Base-by-base conservation (phyloP, 2,888 invertebrate species). In the Xylota segnis region DNA sequence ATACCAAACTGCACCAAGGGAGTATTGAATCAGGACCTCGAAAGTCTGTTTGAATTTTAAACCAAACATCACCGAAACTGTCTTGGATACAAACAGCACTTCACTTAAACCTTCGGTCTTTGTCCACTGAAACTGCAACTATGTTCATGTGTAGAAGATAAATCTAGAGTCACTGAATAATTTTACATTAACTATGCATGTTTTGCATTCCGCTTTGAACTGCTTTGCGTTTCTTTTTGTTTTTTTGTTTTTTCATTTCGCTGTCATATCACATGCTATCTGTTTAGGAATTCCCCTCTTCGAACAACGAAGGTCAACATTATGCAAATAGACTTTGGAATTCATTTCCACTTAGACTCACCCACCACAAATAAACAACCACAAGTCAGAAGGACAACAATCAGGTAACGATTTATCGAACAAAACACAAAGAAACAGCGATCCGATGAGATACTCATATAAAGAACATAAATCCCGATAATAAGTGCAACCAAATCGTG, bases 311-410 rank as follows among this genome's bases (percentile, higher is more conserved):
- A 82, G 82, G 82, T 63, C 82, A 76, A 70, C 70, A 18, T 68
- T 70, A 82, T 82, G 76, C 82, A 82, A 82, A 82, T 70, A 45
- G 59, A 10, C 47, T 50, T 74, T 58, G 58, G 65, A 66, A 79
- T 74, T 74, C 75, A 61, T 59, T 75, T 81, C 61, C 76, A 70
- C 68, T 70, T 70, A 56, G 52, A 66, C 40, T 47, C 65, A 63
- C 76, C 70, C 70, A 76, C 43, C 47, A 75, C 23, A 52, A 47
- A 75, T 61, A 75, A 68, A 76, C 45, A 16, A n/a, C 37, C 75
- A 82, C 40, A 12, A 52, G 12, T 61, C 29, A 18, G 61, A 72
- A 72, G 72, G 72, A 40, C 59, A 56, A 23, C 37, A 72, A 37
- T 10, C 29, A 45, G 50, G 27, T 72, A 71, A 34, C 47, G 29